Evolutionary conservation across 2,888 invertebrate genomes (phyloP).

Genomic region (Epirrhoe alternata): DNA sequence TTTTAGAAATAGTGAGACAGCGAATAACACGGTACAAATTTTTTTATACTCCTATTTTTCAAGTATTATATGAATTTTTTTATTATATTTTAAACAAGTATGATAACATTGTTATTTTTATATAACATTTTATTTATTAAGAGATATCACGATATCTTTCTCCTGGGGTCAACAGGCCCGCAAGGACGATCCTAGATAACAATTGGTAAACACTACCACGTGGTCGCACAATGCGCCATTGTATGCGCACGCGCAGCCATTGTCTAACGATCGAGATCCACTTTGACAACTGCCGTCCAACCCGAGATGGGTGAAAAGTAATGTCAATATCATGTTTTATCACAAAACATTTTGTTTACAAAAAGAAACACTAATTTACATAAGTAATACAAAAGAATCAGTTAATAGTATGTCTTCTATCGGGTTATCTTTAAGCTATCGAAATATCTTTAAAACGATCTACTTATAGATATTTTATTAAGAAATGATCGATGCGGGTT

Average conservation of each 20-base stretch:
- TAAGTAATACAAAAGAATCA: no score
- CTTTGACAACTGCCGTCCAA: slow-evolving; percentile 14
- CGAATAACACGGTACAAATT: no score
- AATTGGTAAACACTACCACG: slow-evolving; percentile 67
- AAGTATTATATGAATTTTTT: slow-evolving; percentile 11
- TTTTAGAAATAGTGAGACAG: no score
- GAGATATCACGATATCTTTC: slow-evolving; percentile 17
- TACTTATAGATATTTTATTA: no score
- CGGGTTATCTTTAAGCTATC: no score
- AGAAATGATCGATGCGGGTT: no score
- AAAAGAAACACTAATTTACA: background rate
- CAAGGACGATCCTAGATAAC: slow-evolving; percentile 69
- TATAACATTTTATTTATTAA: background rate
- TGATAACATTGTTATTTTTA: no score
- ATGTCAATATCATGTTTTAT: background rate
- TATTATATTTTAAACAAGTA: slow-evolving; percentile 8
- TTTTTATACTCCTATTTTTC: no score
- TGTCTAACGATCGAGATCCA: slow-evolving; percentile 48
- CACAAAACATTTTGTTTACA: background rate
- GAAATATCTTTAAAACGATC: no score
- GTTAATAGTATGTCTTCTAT: no score
- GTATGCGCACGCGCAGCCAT: slow-evolving; percentile 49
- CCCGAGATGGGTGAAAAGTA: background rate
- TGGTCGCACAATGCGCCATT: slow-evolving; percentile 60
- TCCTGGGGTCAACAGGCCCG: slow-evolving; percentile 34